Evolutionary conservation across 2,888 invertebrate genomes (phyloP), one percentile per base, ranked within the genome.

Genomic region (Cephalotes varians): DNA sequence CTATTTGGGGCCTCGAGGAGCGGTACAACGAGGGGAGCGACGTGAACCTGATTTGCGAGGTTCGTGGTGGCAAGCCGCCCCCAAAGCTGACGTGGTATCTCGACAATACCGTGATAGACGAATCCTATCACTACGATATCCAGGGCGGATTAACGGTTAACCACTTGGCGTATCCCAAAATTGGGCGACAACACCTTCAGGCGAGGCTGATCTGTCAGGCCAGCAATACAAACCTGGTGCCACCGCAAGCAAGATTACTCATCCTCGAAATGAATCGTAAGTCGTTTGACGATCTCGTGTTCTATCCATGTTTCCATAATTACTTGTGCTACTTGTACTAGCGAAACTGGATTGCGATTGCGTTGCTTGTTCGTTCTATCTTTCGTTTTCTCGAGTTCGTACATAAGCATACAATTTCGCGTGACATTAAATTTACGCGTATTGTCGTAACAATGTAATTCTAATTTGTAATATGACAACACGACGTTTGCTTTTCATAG

Each of bases 1-100:
- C 97, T 91, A 96, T 96, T 92, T 96, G 97, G 88, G 96, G 96
- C 93, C 95, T 97, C 89, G 96, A 97, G 90, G 97, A 98, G 93
- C 97, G 97, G 34, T 98, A 98, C 95, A 98, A 98, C 94, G 98
- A 98, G 95, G 98, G 98, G 49, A 96, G 97, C 85, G 97, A 98
- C 93, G 97, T 98, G 72, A 96, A 97, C 91, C 96, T 98, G 87
- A 96, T 97, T 92, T 98, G 98, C 93, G 97, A 98, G 96, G 97
- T 97, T 15, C 96, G 96, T 90, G 98, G 98, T 95, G 98, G 98
- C 97, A 95, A 96, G 95, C 98, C 98, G 58, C 95, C 96, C 86
- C 98, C 98, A 7, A 96, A 96, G 88, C 96, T 98, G 85, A 97
- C 97, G 88, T 98, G 98, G 98, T 98, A 97, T 95, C 95, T 98